Percentiles rank a stretch among this genome's conserved stretches.
phyloP scores from a whole-genome alignment of 2,113 vertebrate genomes.

The Trogon melanurus region DNA sequence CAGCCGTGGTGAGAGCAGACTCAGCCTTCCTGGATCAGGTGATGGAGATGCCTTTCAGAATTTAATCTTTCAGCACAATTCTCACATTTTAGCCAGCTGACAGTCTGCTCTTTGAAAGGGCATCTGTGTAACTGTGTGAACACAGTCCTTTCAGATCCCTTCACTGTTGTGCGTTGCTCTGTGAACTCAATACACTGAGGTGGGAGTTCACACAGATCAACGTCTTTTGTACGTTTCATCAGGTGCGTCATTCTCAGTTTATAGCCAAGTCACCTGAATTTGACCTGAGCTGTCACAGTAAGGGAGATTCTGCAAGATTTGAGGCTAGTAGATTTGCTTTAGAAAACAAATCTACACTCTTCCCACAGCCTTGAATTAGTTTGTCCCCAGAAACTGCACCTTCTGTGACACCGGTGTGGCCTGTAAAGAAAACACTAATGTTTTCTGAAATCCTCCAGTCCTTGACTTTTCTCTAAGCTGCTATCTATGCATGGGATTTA shows the following conservation, averaged over 20 bases:
- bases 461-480: background rate
- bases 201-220: conserved; percentile 4
- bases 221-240: background rate
- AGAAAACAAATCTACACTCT: background rate
- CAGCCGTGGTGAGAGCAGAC: background rate
- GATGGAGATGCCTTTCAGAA: background rate
- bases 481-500: background rate
- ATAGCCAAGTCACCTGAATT: background rate
- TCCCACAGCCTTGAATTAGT: background rate
- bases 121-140: background rate
- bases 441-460: background rate
- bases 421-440: background rate
- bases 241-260: background rate
- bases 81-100: background rate
- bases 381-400: background rate
- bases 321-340: background rate
- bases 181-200: background rate
- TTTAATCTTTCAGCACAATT: background rate
- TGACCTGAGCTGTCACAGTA: conserved; percentile 11
- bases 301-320: background rate
- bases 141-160: background rate
- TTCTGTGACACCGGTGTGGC: background rate
- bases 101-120: conserved; percentile 46
- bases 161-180: background rate
- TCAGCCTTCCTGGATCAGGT: background rate